Evolutionary conservation across 1,140 invertebrate genomes (phyloP), one percentile per base, ranked within the genome.

Genomic region (Papilio polytes): DNA sequence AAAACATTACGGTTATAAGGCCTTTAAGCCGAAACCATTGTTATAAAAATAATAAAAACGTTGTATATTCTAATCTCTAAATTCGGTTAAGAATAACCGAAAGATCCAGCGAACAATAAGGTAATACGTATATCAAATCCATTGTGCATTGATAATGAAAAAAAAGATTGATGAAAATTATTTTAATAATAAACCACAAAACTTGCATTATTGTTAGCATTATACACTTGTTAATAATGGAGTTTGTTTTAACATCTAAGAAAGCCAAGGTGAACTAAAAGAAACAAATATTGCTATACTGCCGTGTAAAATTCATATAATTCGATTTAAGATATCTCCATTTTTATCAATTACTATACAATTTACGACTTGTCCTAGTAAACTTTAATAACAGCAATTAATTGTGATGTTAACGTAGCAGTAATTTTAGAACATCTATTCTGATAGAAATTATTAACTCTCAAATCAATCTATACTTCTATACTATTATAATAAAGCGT

Each of bases 111-210:
- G 26, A 70, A 70, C 63, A 70, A 70, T 70, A 12, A 63, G n/a
- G 3, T 10, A 31, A 70, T 8, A 20, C 63, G 6, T 70, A 31
- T 59, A 4, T 59, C 2, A 18, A 15, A 15, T 31, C 22, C 13
- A 70, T 70, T 70, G 63, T 70, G 10, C 63, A 70, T 70, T 70
- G 63, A 70, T 70, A 70, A 70, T 70, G 13, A 36, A 70, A 70
- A n/a, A 70, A 70, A 1, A 31, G 20, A 63, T 63, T n/a, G 2
- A 10, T 59, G 56, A 36, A 66, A 70, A 31, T 70, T 70, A 70
- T 70, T 70, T 31, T 70, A 70, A 70, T 70, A 70, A 70, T 36
- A 70, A 22, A 31, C 26, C 13, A 18, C 2, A 31, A 70, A 70
- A 36, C 63, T 70, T 31, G 26, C 63, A 15, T 70, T 31, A 70